phyloP scores from a whole-genome alignment of 2,797 vertebrate genomes.

The Botia kubotai region DNA sequence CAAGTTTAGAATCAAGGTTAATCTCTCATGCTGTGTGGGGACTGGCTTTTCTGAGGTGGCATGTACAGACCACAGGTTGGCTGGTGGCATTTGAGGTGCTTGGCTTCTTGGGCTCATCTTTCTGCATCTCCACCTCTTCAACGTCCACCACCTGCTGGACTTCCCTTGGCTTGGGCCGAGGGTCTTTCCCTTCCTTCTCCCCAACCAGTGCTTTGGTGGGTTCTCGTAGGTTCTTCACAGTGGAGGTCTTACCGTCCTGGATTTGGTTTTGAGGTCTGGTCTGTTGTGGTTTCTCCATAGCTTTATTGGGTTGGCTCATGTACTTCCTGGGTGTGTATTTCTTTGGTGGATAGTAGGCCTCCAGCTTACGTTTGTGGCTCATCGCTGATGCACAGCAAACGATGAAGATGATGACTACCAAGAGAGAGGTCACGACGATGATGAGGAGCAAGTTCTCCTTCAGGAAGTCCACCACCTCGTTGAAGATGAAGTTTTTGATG shows the following conservation, averaged over 20 bases:
- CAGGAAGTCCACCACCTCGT: slow-evolving; percentile 89
- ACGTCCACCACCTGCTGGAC: slow-evolving; percentile 63
- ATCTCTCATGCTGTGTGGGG: slow-evolving; percentile 58
- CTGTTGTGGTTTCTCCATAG: slow-evolving; percentile 78
- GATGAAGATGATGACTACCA: slow-evolving; percentile 90
- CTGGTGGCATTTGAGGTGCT: slow-evolving; percentile 63
- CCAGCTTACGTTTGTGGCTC: slow-evolving; percentile 91
- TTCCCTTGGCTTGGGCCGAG: slow-evolving; percentile 69
- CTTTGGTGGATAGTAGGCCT: slow-evolving; percentile 88
- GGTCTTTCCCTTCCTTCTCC: slow-evolving; percentile 73
- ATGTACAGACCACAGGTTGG: slow-evolving; percentile 75
- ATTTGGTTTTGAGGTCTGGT: slow-evolving; percentile 81
- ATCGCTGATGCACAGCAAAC: slow-evolving; percentile 90
- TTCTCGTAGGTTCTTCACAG: slow-evolving; percentile 85
- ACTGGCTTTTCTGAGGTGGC: slow-evolving; percentile 77
- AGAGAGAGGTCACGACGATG: slow-evolving; percentile 89
- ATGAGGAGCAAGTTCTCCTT: slow-evolving; percentile 89
- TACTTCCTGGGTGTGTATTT: slow-evolving; percentile 80
- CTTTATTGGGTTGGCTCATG: slow-evolving; percentile 71
- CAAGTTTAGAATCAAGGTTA: neutral
- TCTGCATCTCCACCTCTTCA: slow-evolving; percentile 67
- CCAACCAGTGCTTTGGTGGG: slow-evolving; percentile 79
- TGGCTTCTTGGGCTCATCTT: slow-evolving; percentile 55
- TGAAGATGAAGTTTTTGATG: slow-evolving; percentile 82
- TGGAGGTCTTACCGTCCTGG: slow-evolving; percentile 81